Conservation (phyloP, 2,888 invertebrate genomes). For the Bombylius discolor region DNA sequence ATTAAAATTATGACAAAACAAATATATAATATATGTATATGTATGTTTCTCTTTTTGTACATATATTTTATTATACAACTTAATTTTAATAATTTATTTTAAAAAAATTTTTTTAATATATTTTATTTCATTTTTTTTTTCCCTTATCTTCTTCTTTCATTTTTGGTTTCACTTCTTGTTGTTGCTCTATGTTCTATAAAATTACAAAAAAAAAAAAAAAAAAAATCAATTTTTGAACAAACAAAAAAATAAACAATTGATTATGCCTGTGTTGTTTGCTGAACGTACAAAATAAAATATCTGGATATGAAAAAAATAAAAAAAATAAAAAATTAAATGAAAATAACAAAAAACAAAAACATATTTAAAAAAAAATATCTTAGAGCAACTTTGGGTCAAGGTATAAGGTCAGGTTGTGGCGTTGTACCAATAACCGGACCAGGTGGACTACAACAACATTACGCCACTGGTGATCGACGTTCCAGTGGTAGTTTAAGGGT, state of each 20-base stretch:
- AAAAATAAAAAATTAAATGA: neutral
- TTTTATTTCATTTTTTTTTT: neutral
- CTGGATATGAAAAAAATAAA: neutral
- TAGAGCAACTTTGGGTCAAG: conserved; percentile 38
- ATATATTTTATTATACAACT: too few species aligned
- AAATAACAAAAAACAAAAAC: neutral
- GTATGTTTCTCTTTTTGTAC: too few species aligned
- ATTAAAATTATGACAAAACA: too few species aligned
- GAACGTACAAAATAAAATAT: neutral
- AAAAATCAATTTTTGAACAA: neutral
- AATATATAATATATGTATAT: too few species aligned
- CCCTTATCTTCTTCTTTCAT: conserved; percentile 9
- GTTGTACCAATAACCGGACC: conserved; percentile 37
- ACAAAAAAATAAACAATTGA: neutral
- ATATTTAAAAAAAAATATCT: neutral
- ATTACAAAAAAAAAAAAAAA: neutral
- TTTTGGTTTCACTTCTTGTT: conserved; percentile 8
- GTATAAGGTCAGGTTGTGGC: conserved; percentile 37
- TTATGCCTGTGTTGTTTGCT: conserved; percentile 2
- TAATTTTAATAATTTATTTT: too few species aligned
- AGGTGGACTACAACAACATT: conserved; percentile 33
- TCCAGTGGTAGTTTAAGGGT: conserved; percentile 34
- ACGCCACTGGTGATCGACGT: conserved; percentile 35
- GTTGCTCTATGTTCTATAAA: conserved; percentile 6
- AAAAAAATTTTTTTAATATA: too few species aligned